Conservation (phyloP, 2,888 invertebrate species). For the Polylopha cassiicola region DNA sequence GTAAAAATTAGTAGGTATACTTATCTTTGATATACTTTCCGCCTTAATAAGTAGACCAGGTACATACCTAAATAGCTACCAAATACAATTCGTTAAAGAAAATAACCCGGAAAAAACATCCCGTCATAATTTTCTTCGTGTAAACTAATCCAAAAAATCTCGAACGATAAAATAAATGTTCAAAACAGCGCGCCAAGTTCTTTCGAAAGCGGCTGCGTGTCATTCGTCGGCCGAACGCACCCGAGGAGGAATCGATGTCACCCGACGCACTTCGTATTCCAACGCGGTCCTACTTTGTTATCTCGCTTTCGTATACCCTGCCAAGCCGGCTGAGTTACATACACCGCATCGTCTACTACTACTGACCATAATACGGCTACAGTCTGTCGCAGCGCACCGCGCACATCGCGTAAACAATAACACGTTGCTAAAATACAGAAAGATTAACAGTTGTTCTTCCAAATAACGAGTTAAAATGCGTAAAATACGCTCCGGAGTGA, state of each 20-base stretch:
- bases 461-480: conserved; percentile 49
- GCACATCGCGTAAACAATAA: conserved; percentile 39
- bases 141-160: too few species aligned
- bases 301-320: conserved; percentile 46
- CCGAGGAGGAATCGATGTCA: conserved; percentile 70
- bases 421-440: conserved; percentile 14
- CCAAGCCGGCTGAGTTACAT: background rate
- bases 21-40: too few species aligned
- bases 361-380: conserved; percentile 4
- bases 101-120: too few species aligned
- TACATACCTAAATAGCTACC: too few species aligned
- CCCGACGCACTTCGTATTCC: conserved; percentile 42
- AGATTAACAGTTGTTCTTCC: conserved; percentile 1
- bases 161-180: conserved; percentile 1
- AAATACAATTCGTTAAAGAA: too few species aligned
- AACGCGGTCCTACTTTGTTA: conserved; percentile 42
- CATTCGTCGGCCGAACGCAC: conserved; percentile 64
- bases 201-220: conserved; percentile 32
- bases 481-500: conserved; percentile 70
- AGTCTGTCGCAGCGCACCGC: conserved; percentile 4
- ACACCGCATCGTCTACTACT: background rate
- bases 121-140: too few species aligned
- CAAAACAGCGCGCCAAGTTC: conserved; percentile 20
- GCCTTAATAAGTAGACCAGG: too few species aligned
- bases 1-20: too few species aligned